A percentile compares a stretch with the other conserved stretches of the same genome.
These are phyloP conservation scores for Paramormyrops kingsleyae DNA, from an alignment of 2,113 vertebrate species.

Conservation along the genomic window DNA sequence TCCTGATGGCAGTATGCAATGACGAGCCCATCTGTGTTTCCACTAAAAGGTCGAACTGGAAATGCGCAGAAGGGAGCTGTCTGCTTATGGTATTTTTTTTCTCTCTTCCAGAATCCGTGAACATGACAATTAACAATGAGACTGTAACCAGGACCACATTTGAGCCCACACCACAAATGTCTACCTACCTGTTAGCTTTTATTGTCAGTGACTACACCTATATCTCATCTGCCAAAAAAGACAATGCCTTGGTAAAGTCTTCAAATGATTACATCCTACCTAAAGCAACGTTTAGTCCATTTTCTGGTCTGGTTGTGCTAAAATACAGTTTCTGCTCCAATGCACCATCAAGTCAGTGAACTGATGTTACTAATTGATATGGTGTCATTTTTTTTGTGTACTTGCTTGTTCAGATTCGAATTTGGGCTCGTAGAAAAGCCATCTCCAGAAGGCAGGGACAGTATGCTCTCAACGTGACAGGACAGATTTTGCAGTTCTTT, in stretches of 20 bases:
- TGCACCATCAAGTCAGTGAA: background rate
- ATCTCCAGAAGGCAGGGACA: conserved; percentile 46
- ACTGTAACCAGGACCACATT: conserved; percentile 54
- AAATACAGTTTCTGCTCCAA: background rate
- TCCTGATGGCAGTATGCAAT: background rate
- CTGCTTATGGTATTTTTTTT: background rate
- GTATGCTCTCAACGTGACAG: conserved; percentile 67
- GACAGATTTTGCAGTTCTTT: conserved; percentile 73
- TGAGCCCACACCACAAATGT: conserved; percentile 71
- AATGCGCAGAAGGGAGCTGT: background rate
- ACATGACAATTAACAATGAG: fast-evolving
- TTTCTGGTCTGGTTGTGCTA: background rate
- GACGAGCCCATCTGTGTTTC: background rate
- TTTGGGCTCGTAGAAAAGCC: conserved; percentile 79
- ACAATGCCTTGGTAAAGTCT: conserved; percentile 48
- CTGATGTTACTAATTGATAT: background rate
- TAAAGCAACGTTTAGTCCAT: background rate
- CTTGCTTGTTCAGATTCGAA: conserved; percentile 64
- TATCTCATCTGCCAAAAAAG: fast-evolving
- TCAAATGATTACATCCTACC: background rate
- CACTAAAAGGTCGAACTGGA: background rate
- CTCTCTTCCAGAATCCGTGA: conserved; percentile 29
- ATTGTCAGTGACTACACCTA: conserved; percentile 68
- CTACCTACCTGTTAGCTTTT: conserved; percentile 85
- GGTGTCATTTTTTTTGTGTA: background rate